Evolutionary conservation across 1,140 invertebrate species (phyloP).

Genomic region (Drosophila hydei): DNA sequence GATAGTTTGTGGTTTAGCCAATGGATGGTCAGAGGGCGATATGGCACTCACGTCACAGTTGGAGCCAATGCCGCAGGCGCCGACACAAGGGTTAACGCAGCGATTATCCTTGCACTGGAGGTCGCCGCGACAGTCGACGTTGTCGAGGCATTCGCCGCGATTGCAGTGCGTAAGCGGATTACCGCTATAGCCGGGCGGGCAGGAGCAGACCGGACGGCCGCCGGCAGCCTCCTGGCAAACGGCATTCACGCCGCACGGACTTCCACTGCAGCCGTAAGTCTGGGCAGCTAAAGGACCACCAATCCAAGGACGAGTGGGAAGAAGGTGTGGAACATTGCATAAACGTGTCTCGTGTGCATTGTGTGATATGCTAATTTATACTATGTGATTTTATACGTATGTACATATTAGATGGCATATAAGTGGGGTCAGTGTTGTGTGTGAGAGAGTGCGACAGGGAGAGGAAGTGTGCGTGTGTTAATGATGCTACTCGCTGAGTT

Average conservation of each 20-base stretch:
- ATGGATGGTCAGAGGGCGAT: neutral
- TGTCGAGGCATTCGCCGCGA: slow-evolving; percentile 87
- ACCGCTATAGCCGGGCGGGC: slow-evolving; percentile 88
- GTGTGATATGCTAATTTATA: slow-evolving; percentile 19
- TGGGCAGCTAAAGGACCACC: slow-evolving; percentile 45
- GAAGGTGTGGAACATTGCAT: slow-evolving; percentile 30
- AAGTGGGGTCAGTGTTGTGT: neutral
- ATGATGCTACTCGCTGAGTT: neutral
- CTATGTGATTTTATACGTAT: slow-evolving; percentile 17
- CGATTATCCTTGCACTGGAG: slow-evolving; percentile 91
- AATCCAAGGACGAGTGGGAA: neutral
- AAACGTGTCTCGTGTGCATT: slow-evolving; percentile 28
- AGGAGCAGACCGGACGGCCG: slow-evolving; percentile 88
- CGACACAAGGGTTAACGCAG: slow-evolving; percentile 90
- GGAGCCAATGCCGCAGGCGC: slow-evolving; percentile 89
- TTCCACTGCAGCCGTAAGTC: slow-evolving; percentile 75
- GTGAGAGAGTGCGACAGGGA: neutral
- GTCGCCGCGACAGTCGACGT: slow-evolving; percentile 86
- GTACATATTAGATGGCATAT: neutral
- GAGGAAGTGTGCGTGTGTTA: neutral
- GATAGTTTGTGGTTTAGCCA: too few species aligned
- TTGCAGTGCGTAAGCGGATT: slow-evolving; percentile 88
- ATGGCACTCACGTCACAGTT: slow-evolving; percentile 88
- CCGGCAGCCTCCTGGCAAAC: slow-evolving; percentile 87
- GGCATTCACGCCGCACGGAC: slow-evolving; percentile 87